phyloP scores from a whole-genome alignment of 2,113 vertebrate genomes.

The Rattus norvegicus region DNA sequence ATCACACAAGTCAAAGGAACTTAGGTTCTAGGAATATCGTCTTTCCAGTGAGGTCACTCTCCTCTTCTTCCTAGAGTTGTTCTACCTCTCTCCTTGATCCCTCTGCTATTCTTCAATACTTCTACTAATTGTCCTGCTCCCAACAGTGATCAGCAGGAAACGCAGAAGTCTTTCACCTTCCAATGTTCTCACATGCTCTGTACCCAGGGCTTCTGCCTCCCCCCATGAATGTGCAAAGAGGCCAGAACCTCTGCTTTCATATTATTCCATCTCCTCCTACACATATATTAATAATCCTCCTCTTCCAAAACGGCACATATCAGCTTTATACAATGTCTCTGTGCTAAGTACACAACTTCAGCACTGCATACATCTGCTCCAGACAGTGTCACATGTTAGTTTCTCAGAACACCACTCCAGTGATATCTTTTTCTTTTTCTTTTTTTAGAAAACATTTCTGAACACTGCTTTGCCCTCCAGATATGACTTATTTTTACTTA shows the following conservation, averaged over 20 bases:
- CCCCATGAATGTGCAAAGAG: background rate
- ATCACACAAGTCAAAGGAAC: background rate
- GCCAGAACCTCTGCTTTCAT: no score
- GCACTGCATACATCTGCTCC: background rate
- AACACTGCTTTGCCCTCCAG: background rate
- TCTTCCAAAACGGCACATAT: background rate
- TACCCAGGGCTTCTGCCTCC: background rate
- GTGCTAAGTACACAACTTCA: no score
- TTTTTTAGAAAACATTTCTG: background rate
- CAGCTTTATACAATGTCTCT: background rate
- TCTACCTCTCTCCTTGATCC: background rate
- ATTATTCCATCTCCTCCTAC: background rate
- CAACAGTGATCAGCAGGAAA: background rate
- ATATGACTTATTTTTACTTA: background rate
- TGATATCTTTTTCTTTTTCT: background rate
- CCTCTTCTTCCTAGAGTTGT: background rate
- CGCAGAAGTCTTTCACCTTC: background rate
- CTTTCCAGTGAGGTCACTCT: background rate
- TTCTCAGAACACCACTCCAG: background rate
- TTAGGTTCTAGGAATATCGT: background rate
- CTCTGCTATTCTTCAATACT: background rate
- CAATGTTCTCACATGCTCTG: background rate
- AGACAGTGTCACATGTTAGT: background rate
- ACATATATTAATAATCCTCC: background rate
- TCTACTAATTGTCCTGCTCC: background rate